Conservation (phyloP, 35 echinoderm and acorn worm genomes). For the Anneissia japonica region DNA sequence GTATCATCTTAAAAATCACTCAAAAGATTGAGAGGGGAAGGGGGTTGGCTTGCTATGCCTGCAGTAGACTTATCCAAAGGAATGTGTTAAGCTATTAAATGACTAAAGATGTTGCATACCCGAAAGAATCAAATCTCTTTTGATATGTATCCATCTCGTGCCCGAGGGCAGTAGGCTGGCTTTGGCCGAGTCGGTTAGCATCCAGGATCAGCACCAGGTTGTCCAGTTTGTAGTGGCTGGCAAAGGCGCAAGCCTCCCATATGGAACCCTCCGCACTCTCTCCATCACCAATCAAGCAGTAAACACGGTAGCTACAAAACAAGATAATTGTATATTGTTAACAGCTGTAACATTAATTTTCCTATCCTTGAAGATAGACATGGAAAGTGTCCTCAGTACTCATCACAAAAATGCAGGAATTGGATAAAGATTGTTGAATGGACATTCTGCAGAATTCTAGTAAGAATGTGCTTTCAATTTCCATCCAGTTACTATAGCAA, state of each 20-base stretch:
- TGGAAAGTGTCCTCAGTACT: not conserved
- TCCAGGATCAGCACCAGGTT: constrained; percentile 98
- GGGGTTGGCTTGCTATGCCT: too few relatives aligned
- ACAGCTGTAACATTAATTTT: not conserved
- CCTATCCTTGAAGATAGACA: not conserved
- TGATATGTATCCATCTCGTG: constrained; percentile 75
- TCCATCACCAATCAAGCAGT: constrained; percentile 95
- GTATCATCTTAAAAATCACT: too few relatives aligned
- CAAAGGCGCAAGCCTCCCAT: constrained; percentile 94
- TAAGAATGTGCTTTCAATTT: too few relatives aligned
- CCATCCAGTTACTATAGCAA: not conserved
- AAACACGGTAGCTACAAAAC: constrained; percentile 70
- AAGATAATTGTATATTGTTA: not conserved
- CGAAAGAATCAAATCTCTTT: constrained; percentile 73
- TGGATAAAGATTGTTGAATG: too few relatives aligned
- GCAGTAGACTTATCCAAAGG: too few relatives aligned
- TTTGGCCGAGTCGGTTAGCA: constrained; percentile 91
- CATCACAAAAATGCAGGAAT: not conserved
- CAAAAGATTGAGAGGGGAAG: too few relatives aligned
- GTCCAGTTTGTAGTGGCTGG: constrained; percentile 97
- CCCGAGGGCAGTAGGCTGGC: constrained; percentile 56
- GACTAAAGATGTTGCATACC: constrained; percentile 31
- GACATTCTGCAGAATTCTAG: too few relatives aligned
- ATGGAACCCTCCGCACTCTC: constrained; percentile 92
- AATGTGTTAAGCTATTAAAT: too few relatives aligned